These are phyloP conservation scores for Dione vanillae DNA, from an alignment of 2,888 invertebrate species.

Conservation along the genomic window DNA sequence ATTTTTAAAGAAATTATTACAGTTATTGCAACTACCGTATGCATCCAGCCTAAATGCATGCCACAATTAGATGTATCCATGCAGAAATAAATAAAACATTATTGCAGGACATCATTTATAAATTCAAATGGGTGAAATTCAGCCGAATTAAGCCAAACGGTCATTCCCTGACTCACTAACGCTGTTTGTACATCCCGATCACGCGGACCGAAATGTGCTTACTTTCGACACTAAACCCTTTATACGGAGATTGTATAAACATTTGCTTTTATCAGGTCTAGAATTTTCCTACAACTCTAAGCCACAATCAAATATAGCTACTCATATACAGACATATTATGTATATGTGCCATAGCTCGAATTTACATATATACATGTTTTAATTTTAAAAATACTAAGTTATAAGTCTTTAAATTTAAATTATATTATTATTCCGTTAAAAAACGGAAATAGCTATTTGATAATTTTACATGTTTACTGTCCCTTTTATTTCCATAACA, in stretches of 20 bases:
- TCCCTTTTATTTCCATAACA: too few species aligned
- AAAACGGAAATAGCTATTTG: too few species aligned
- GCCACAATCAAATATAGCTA: background rate
- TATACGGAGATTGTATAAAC: constrained; percentile 3
- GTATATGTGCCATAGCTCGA: background rate
- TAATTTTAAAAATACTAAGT: too few species aligned
- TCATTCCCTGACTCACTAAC: constrained; percentile 43
- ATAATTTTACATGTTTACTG: too few species aligned
- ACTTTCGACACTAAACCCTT: constrained; percentile 31
- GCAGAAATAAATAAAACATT: constrained; percentile 41
- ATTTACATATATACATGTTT: background rate
- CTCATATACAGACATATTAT: too few species aligned
- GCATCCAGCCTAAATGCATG: constrained; percentile 24
- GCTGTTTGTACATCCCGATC: constrained; percentile 39
- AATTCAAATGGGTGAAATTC: constrained; percentile 48
- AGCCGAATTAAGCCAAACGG: constrained; percentile 41
- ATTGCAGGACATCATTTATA: constrained; percentile 40
- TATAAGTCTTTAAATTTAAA: too few species aligned
- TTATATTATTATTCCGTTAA: too few species aligned
- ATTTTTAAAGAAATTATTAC: background rate
- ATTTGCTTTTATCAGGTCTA: background rate
- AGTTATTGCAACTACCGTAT: constrained; percentile 2
- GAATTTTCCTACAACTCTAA: background rate
- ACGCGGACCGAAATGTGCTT: constrained; percentile 48
- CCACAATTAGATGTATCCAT: constrained; percentile 19